Conservation (phyloP, 2,888 invertebrate species). For the Nemurella pictetii region DNA sequence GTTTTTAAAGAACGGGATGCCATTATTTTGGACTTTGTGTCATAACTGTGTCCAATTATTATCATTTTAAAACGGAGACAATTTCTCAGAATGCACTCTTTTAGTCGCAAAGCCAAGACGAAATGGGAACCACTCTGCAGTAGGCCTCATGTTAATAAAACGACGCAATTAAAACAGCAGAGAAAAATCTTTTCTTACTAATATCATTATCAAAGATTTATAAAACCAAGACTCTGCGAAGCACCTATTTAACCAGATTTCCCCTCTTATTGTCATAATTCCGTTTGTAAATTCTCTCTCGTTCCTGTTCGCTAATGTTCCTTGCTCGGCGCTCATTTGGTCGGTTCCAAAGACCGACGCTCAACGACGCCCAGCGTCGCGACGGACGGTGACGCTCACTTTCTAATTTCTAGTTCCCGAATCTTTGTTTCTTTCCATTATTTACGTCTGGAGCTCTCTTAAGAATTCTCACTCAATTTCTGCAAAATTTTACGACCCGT, state of each 20-base stretch:
- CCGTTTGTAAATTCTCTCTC: conserved; percentile 23
- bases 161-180: neutral
- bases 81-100: neutral
- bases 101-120: neutral
- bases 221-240: neutral
- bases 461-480: conserved; percentile 30
- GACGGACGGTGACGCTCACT: neutral
- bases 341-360: neutral
- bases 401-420: neutral
- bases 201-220: neutral
- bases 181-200: neutral
- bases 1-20: neutral
- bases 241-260: conserved; percentile 20
- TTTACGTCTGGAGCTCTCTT: conserved; percentile 7
- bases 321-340: neutral
- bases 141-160: neutral
- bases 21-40: neutral
- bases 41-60: neutral
- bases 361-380: neutral
- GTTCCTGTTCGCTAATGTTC: conserved; percentile 4
- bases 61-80: neutral
- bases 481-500: conserved; percentile 20
- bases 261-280: conserved; percentile 25
- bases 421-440: conserved; percentile 28
- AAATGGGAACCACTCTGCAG: neutral